A percentile compares a stretch with the other conserved stretches of the same genome.
These are phyloP conservation scores for Acrocephalus kingi DNA, from an alignment of 2,113 vertebrate species.

Conservation along the genomic window DNA sequence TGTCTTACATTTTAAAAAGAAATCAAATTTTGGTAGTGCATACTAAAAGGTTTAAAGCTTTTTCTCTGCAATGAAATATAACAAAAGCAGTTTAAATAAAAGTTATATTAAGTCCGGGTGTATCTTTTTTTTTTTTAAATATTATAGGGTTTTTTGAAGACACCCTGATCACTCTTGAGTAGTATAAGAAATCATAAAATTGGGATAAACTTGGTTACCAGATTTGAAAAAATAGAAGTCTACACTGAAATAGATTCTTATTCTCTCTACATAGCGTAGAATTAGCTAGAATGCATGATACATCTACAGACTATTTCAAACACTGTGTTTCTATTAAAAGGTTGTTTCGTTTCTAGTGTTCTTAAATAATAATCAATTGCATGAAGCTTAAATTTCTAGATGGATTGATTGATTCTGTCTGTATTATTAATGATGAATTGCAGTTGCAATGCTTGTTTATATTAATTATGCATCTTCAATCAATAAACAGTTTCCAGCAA, in stretches of 20 bases:
- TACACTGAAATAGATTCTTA: background rate
- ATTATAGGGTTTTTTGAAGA: background rate
- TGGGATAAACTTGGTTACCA: background rate
- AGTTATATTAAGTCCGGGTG: background rate
- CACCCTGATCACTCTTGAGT: background rate
- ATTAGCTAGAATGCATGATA: background rate
- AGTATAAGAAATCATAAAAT: background rate
- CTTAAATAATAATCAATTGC: background rate
- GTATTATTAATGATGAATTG: background rate
- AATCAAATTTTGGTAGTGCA: background rate
- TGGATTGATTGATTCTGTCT: slow-evolving; percentile 7
- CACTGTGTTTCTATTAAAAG: background rate
- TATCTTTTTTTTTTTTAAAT: background rate
- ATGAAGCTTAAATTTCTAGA: background rate
- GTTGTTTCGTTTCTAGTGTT: background rate
- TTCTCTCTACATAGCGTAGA: background rate
- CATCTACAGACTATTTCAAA: background rate
- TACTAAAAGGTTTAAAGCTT: background rate
- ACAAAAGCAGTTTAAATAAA: background rate
- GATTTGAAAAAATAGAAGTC: background rate
- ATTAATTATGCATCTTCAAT: background rate
- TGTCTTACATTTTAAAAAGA: background rate
- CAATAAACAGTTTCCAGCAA: slow-evolving; percentile 13
- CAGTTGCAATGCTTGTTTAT: background rate
- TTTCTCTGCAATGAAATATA: background rate